Evolutionary conservation across 2,113 vertebrate species (phyloP).

Genomic region (Sapajus apella): DNA sequence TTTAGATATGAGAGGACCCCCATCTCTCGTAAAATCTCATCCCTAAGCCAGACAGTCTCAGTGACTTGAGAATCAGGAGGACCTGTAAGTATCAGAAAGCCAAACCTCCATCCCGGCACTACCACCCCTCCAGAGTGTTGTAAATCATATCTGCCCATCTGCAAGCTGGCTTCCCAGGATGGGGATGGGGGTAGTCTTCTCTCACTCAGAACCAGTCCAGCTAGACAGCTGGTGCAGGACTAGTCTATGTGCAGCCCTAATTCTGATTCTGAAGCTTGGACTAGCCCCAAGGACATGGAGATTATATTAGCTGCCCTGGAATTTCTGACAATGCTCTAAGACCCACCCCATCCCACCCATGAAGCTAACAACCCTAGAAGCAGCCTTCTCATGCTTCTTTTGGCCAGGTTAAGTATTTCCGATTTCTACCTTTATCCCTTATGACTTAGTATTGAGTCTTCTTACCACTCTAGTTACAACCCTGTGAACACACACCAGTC

Average conservation of each 20-base stretch:
- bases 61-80: background rate
- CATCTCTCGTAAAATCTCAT: background rate
- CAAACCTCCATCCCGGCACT: background rate
- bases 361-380: background rate
- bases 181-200: too few species aligned
- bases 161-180: background rate
- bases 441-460: background rate
- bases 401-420: background rate
- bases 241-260: background rate
- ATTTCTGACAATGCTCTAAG: background rate
- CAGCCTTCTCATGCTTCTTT: background rate
- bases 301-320: background rate
- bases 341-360: background rate
- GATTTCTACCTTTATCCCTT: background rate
- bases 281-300: background rate
- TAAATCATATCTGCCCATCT: background rate
- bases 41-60: background rate
- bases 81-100: background rate
- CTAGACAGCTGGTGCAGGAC: too few species aligned
- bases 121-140: background rate
- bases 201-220: background rate
- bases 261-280: background rate
- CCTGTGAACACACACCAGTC: background rate
- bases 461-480: background rate
- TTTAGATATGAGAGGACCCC: background rate